A percentile compares a stretch with the other conserved stretches of the same genome.
Conservation (phyloP, 2,113 vertebrate genomes). For the Uropsilus gracilis region DNA sequence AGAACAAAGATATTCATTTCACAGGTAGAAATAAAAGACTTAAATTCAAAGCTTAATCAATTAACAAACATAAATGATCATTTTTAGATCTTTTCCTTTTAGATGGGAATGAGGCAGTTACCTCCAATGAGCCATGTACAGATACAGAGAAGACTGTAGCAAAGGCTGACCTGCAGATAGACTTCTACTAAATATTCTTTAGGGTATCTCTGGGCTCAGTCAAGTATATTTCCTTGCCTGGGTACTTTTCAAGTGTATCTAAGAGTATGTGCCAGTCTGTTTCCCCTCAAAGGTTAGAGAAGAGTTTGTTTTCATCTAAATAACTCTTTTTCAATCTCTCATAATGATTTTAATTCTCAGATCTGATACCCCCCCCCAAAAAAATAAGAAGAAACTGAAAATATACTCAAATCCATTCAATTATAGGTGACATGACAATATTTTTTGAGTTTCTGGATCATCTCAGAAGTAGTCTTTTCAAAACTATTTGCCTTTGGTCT, state of each 20-base stretch:
- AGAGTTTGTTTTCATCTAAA: not conserved
- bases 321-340: not conserved
- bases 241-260: not conserved
- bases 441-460: constrained; percentile 40
- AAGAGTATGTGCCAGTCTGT: not conserved
- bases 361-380: not conserved
- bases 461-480: not conserved
- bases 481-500: constrained; percentile 41
- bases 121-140: not conserved
- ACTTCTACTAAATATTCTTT: not conserved
- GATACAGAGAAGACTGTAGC: not conserved
- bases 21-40: not conserved
- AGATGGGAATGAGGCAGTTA: not conserved
- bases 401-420: not conserved
- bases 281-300: not conserved
- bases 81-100: constrained; percentile 5
- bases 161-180: not conserved
- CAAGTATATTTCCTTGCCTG: not conserved
- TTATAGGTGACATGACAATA: not conserved
- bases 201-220: not conserved
- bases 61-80: not conserved
- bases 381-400: constrained; percentile 38
- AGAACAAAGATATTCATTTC: not conserved
- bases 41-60: not conserved
- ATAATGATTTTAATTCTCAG: constrained; percentile 38